These are phyloP conservation scores for Trogon surrucura DNA, from an alignment of 2,113 vertebrate species.

Conservation along the genomic window DNA sequence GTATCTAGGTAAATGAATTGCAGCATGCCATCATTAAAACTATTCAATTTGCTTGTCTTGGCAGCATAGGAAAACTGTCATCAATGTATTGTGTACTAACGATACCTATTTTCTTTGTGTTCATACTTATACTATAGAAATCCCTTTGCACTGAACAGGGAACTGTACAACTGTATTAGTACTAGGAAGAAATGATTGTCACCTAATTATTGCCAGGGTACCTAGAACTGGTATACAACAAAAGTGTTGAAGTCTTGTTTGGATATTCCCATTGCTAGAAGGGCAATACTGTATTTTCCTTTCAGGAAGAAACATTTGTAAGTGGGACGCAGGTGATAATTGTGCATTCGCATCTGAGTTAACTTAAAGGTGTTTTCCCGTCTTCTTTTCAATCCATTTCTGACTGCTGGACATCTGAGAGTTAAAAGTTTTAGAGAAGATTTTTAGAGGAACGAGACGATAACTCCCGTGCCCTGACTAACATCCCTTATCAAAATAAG, in stretches of 20 bases:
- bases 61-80: background rate
- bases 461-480: background rate
- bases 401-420: background rate
- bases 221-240: background rate
- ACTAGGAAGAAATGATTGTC: background rate
- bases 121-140: background rate
- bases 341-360: background rate
- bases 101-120: background rate
- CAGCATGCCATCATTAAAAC: background rate
- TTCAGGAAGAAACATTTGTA: background rate
- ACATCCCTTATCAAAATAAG: constrained; percentile 49
- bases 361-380: background rate
- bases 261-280: background rate
- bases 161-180: background rate
- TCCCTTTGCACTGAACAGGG: background rate
- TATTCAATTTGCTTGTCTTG: background rate
- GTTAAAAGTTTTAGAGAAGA: constrained; percentile 19
- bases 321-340: background rate
- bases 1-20: background rate
- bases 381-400: background rate
- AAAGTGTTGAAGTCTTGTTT: background rate
- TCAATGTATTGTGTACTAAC: background rate
- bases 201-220: background rate
- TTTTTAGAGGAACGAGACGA: constrained; percentile 18
- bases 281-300: background rate